Conservation (phyloP, 23 tunicate genomes). For the Halocynthia aurantium region DNA sequence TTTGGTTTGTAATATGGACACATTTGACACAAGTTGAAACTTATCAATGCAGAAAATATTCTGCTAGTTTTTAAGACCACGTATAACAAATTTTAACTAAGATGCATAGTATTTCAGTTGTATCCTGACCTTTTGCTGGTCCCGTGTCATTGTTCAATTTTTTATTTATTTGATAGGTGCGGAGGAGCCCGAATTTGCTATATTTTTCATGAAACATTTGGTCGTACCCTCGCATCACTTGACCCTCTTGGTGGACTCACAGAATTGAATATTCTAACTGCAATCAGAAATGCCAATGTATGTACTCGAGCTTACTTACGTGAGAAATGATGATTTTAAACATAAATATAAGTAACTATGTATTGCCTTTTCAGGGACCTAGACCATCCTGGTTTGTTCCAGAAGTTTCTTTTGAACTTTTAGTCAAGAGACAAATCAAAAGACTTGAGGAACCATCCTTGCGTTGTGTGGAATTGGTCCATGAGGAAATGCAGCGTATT, state of each 20-base stretch:
- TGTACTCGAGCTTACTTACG: not conserved
- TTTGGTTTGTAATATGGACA: too few species aligned
- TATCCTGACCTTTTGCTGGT: too few species aligned
- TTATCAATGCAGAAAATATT: too few species aligned
- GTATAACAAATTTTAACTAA: too few species aligned
- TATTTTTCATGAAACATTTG: constrained; percentile 93
- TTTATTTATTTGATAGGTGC: constrained; percentile 30
- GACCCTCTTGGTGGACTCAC: constrained; percentile 86
- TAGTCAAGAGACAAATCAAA: constrained; percentile 89
- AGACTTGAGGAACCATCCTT: constrained; percentile 95
- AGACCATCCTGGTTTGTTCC: constrained; percentile 97
- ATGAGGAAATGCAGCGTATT: constrained; percentile 88
- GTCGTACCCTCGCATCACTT: constrained; percentile 70
- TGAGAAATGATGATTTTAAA: too few species aligned
- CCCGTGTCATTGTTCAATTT: not conserved
- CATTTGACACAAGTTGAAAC: too few species aligned
- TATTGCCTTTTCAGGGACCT: constrained; percentile 51
- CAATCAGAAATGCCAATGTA: constrained; percentile 88
- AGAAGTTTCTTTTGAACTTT: constrained; percentile 73
- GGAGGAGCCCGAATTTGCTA: constrained; percentile 95
- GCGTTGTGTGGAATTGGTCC: constrained; percentile 94
- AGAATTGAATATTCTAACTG: constrained; percentile 86
- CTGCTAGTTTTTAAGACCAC: too few species aligned
- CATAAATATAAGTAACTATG: not conserved
- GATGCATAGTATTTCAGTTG: too few species aligned